Percentiles rank a stretch among this genome's conserved stretches.
Conservation (phyloP, 1,140 invertebrate species). For the Conus betulinus region DNA sequence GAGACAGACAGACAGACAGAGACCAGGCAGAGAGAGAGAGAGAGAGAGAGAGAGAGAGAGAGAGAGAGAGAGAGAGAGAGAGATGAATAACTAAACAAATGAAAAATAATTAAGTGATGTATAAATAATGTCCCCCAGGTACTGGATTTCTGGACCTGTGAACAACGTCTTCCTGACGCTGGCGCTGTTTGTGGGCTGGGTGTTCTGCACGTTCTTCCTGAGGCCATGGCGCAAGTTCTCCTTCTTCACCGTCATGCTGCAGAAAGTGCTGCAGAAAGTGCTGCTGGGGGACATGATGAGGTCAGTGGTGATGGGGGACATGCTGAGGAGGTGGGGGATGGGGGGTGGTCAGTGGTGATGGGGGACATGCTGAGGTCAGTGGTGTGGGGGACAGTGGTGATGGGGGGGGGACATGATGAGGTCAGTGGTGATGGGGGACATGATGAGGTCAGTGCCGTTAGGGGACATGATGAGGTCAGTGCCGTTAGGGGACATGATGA, state of each 20-base stretch:
- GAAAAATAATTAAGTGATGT: no score
- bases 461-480: conserved; percentile 43
- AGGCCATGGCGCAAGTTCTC: conserved; percentile 55
- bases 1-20: no score
- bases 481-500: conserved; percentile 54
- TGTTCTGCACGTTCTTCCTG: conserved; percentile 57
- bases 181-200: conserved; percentile 56
- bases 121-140: background rate
- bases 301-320: background rate
- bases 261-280: conserved; percentile 56
- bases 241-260: conserved; percentile 64
- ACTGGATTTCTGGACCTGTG: conserved; percentile 6
- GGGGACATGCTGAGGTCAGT: conserved; percentile 43
- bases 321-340: no score
- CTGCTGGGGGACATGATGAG: conserved; percentile 57
- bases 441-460: conserved; percentile 38
- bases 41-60: no score
- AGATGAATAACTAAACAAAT: no score
- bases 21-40: no score
- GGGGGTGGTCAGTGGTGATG: conserved; percentile 44
- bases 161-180: conserved; percentile 50
- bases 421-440: background rate
- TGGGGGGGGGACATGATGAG: conserved; percentile 51
- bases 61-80: no score
- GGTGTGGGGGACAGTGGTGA: conserved; percentile 50